A percentile compares a stretch with the other conserved stretches of the same genome.
phyloP scores from a whole-genome alignment of 2,113 vertebrate genomes.

The Reinhardtius hippoglossoides region DNA sequence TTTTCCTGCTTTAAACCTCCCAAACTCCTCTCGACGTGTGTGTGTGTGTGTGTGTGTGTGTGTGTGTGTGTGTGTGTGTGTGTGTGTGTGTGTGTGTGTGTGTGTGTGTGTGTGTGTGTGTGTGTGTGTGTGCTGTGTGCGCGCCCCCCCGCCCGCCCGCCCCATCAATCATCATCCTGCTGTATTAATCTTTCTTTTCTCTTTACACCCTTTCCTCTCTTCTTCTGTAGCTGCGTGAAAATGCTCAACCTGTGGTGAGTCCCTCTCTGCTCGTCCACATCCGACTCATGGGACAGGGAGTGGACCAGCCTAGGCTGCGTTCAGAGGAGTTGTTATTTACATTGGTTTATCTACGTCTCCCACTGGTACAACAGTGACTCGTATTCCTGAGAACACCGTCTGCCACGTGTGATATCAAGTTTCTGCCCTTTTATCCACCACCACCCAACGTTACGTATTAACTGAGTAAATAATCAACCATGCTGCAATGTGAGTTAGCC shows the following conservation, averaged over 20 bases:
- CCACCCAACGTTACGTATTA: not conserved
- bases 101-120: constrained; percentile 28
- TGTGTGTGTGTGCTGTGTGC: constrained; percentile 38
- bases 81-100: constrained; percentile 36
- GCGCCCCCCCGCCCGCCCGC: too few species aligned
- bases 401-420: not conserved
- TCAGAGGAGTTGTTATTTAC: constrained; percentile 37
- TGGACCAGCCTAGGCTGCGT: constrained; percentile 85
- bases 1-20: constrained; percentile 16
- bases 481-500: too few species aligned
- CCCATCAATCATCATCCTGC: constrained; percentile 87
- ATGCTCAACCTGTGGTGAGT: constrained; percentile 99
- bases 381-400: not conserved
- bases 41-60: constrained; percentile 35
- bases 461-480: not conserved
- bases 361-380: constrained; percentile 24
- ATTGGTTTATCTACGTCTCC: constrained; percentile 19
- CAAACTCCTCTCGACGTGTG: constrained; percentile 16
- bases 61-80: not conserved
- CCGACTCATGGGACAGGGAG: constrained; percentile 88
- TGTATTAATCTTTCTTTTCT: constrained; percentile 93
- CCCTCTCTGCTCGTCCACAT: constrained; percentile 95
- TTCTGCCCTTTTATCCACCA: not conserved
- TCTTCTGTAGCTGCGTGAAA: constrained; percentile 99
- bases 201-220: constrained; percentile 87